Base-by-base conservation (phyloP, 2,797 vertebrate genomes). In the Margarornis squamiger region DNA sequence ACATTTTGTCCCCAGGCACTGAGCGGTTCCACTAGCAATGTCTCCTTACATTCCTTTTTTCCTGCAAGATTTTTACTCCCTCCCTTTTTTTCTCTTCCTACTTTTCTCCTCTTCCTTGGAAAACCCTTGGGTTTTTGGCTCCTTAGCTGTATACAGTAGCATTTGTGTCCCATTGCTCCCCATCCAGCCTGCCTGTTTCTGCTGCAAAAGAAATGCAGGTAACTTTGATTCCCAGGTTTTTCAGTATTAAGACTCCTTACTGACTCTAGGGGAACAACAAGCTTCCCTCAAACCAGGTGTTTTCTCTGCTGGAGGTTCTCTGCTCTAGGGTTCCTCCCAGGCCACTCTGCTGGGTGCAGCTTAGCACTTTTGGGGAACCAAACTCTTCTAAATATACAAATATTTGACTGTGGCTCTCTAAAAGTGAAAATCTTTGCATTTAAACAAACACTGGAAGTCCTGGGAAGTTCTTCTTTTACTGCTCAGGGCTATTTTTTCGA, bases 371-470 rank as follows among this genome's bases (percentile, higher is more conserved):
- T 51, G 79, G 70, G 81, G 93, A 93, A 92, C 54, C 52, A 45
- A 14, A 49, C 46, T 90, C 49, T 68, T 91, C 67, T 79, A 87
- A 95, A 89, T 76, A 91, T 82, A 87, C 45, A 71, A 49, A 27
- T 79, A 88, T 90, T 90, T 97, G 81, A 74, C 75, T 87, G 34
- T 54, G 49, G 87, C 70, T 93, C 65, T 96, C 85, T 92, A 90
- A 92, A 95, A 92, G 87, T 80, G 34, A 83, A 91, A 85, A 54
- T 61, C 52, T 96, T 90, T 89, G 84, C 92, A 92, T 95, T 96
- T 96, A 95, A 96, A 86, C 89, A 93, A 96, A 95, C 86, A 29
- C 29, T 86, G 21, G 55, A 58, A 93, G 68, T 74, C 36, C 52
- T 62, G 36, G 58, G 72, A 81, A 86, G 55, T 66, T 91, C 92